A percentile compares a stretch with the other conserved stretches of the same genome.
These are phyloP conservation scores for Griposia aprilina DNA, from an alignment of 2,888 invertebrate species.

Conservation along the genomic window DNA sequence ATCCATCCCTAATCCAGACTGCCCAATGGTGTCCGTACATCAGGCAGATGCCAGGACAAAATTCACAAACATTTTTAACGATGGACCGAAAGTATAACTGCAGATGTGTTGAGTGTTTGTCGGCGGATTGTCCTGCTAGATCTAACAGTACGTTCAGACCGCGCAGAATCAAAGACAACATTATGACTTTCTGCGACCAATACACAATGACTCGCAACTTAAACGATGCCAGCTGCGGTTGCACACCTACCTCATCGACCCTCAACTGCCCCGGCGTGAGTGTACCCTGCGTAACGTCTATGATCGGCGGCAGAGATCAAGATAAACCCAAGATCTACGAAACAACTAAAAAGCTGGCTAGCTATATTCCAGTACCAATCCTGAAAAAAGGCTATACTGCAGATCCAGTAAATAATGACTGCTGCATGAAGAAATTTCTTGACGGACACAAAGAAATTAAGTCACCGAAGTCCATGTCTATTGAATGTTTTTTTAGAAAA, in stretches of 20 bases:
- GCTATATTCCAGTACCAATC: conserved; percentile 59
- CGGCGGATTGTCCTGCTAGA: conserved; percentile 65
- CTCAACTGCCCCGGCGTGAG: conserved; percentile 56
- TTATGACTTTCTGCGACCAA: conserved; percentile 77
- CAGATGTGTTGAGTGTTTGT: conserved; percentile 70
- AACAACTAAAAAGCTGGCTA: conserved; percentile 23
- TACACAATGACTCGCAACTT: conserved; percentile 80
- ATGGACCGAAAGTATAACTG: conserved; percentile 62
- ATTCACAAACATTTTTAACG: conserved; percentile 48
- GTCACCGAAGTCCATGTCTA: not conserved
- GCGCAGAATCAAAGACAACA: conserved; percentile 72
- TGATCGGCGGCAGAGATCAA: conserved; percentile 59
- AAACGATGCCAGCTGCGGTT: conserved; percentile 74
- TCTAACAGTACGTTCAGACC: conserved; percentile 35
- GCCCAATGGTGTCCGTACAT: conserved; percentile 72
- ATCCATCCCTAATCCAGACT: conserved; percentile 67
- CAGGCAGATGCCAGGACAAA: conserved; percentile 63
- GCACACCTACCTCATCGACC: conserved; percentile 55
- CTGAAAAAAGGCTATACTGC: conserved; percentile 54
- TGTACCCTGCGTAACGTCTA: not conserved
- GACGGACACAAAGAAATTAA: conserved; percentile 16
- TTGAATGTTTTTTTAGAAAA: conserved; percentile 41
- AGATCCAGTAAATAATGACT: conserved; percentile 12
- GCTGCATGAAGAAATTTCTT: not conserved
- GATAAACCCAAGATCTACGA: conserved; percentile 39